These are phyloP conservation scores for Pantelozetes paolii DNA, from an alignment of 2,888 invertebrate species.

Conservation along the genomic window DNA sequence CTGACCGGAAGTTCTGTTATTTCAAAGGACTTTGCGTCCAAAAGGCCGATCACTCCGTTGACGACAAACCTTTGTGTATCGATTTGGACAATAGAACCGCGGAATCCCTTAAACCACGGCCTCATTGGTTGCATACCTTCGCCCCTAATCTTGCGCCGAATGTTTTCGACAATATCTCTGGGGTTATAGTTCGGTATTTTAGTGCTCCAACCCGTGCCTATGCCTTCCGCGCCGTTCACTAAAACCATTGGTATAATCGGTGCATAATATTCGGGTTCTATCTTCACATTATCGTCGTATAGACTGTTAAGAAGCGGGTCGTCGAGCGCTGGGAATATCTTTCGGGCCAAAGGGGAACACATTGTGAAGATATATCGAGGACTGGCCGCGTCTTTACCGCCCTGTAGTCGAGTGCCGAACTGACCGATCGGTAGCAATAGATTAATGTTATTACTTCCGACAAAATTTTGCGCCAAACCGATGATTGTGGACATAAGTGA, in stretches of 20 bases:
- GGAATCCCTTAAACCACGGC: constrained; percentile 49
- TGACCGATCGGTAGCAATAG: constrained; percentile 90
- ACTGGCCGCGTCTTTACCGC: constrained; percentile 96
- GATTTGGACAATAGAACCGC: constrained; percentile 63
- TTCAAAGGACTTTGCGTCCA: constrained; percentile 76
- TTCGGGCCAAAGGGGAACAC: constrained; percentile 69
- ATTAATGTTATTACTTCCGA: constrained; percentile 97
- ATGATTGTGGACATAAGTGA: constrained; percentile 93
- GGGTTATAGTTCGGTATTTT: constrained; percentile 95
- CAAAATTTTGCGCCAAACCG: constrained; percentile 94
- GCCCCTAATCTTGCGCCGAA: constrained; percentile 70
- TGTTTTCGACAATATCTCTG: constrained; percentile 76
- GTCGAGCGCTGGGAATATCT: constrained; percentile 82
- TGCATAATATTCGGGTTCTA: constrained; percentile 89
- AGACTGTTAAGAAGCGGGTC: constrained; percentile 80
- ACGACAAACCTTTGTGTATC: constrained; percentile 67
- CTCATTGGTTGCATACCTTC: constrained; percentile 70
- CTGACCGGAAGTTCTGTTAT: constrained; percentile 93
- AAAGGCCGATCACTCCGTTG: constrained; percentile 77
- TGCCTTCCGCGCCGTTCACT: constrained; percentile 92
- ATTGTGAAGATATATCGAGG: constrained; percentile 97
- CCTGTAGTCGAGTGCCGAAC: constrained; percentile 80
- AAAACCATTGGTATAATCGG: constrained; percentile 95
- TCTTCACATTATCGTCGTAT: constrained; percentile 87
- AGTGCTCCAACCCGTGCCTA: constrained; percentile 98